Percentiles rank a stretch among this genome's conserved stretches.
Evolutionary conservation across 30 jellyfish, hydroid and myxozoan genomes (phyloP).

Genomic region (Chironex yamaguchii): DNA sequence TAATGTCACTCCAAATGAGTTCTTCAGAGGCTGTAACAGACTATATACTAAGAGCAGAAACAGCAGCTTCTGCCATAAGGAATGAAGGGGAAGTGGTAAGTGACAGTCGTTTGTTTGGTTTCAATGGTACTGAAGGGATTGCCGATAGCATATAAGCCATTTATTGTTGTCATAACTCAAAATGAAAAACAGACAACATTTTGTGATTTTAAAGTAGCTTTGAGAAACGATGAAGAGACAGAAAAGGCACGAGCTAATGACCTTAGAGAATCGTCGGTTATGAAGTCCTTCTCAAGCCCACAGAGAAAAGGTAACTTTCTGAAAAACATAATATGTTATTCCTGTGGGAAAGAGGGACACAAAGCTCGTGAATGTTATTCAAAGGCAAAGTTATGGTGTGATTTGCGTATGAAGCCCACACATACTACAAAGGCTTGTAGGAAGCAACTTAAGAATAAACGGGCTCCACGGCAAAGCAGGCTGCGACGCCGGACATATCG

Average conservation of each 20-base stretch:
- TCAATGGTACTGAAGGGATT: constrained; percentile 70
- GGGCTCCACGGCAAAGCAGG: too few relatives aligned
- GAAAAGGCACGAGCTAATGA: neutral
- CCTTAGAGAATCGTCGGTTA: too few relatives aligned
- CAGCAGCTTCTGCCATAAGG: constrained; percentile 52
- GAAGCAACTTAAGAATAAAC: too few relatives aligned
- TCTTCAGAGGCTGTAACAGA: constrained; percentile 34
- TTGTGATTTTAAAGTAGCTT: constrained; percentile 23
- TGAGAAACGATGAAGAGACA: constrained; percentile 18
- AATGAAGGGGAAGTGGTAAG: constrained; percentile 38
- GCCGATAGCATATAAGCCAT: constrained; percentile 58
- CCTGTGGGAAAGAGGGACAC: constrained; percentile 26
- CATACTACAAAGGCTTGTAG: too few relatives aligned
- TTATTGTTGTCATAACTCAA: constrained; percentile 61
- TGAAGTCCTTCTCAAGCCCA: too few relatives aligned
- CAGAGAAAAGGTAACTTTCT: too few relatives aligned
- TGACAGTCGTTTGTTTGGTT: constrained; percentile 56
- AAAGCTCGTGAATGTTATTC: constrained; percentile 1
- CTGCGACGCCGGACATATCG: neutral
- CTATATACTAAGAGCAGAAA: constrained; percentile 40
- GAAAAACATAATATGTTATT: too few relatives aligned
- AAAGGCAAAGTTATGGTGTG: constrained; percentile 16
- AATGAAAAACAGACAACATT: constrained; percentile 39
- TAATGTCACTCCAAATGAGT: constrained; percentile 26
- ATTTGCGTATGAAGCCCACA: neutral